Conservation (phyloP, 2,113 vertebrate species). For the Rhegmatorhina hoffmannsi region DNA sequence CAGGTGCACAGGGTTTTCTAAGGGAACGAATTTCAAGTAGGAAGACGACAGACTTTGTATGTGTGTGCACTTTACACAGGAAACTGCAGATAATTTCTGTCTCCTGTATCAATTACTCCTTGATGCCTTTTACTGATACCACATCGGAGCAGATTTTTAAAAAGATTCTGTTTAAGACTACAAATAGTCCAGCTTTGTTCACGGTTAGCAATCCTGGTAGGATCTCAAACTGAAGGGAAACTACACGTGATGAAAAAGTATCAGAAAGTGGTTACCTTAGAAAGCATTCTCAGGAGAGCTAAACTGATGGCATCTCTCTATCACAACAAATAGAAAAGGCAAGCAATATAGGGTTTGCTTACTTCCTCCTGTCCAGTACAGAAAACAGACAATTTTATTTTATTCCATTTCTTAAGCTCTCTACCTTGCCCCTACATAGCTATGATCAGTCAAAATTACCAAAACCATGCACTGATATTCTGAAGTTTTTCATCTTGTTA, state of each 20-base stretch:
- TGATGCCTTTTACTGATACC: not conserved
- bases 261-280: not conserved
- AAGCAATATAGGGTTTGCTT: not conserved
- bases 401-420: not conserved
- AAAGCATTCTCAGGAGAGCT: not conserved
- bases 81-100: not conserved
- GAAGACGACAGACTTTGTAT: not conserved
- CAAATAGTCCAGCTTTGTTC: not conserved
- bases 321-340: not conserved
- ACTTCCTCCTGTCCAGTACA: not conserved
- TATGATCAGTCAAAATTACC: not conserved
- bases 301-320: accelerated
- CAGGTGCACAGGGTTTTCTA: not conserved
- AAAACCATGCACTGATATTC: not conserved
- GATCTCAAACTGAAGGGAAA: not conserved
- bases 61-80: not conserved
- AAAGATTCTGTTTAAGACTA: not conserved
- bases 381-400: not conserved
- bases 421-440: not conserved
- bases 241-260: not conserved
- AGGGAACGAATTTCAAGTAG: not conserved
- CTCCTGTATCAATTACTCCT: not conserved
- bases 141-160: not conserved
- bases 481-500: not conserved
- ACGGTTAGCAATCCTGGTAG: not conserved